phyloP scores from a whole-genome alignment of 2,113 vertebrate genomes.

The Brachyhypopomus gauderio region DNA sequence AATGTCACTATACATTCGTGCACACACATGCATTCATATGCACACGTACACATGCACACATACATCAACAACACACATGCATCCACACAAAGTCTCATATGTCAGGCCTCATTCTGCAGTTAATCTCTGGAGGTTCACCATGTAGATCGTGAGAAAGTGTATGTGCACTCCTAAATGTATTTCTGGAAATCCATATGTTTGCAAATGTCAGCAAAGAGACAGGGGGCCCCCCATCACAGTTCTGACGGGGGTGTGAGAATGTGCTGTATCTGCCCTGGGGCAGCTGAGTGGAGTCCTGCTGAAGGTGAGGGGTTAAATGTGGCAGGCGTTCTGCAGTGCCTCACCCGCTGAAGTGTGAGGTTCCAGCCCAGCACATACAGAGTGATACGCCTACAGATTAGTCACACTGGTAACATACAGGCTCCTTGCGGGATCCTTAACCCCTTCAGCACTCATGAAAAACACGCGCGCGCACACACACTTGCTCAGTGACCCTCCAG shows the following conservation, averaged over 20 bases:
- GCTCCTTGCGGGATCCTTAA: slow-evolving; percentile 65
- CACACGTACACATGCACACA: neutral
- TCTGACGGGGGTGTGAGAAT: neutral
- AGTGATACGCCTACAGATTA: slow-evolving; percentile 78
- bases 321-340: slow-evolving; percentile 74
- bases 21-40: neutral
- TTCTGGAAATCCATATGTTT: slow-evolving; percentile 36
- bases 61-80: neutral
- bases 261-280: slow-evolving; percentile 52
- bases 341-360: slow-evolving; percentile 76
- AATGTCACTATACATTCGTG: no score
- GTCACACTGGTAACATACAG: slow-evolving; percentile 74
- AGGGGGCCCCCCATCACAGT: neutral
- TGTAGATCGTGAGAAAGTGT: neutral
- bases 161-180: slow-evolving; percentile 25
- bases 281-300: slow-evolving; percentile 57
- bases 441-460: slow-evolving; percentile 52
- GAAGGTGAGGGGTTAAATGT: slow-evolving; percentile 76
- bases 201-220: neutral
- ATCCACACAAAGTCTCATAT: neutral
- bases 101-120: neutral
- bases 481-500: neutral
- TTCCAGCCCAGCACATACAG: slow-evolving; percentile 79
- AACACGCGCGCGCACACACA: slow-evolving; percentile 16
- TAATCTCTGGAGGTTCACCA: slow-evolving; percentile 18